These are phyloP conservation scores for Laticauda laticaudata DNA, from an alignment of 2,113 vertebrate species.

Conservation along the genomic window DNA sequence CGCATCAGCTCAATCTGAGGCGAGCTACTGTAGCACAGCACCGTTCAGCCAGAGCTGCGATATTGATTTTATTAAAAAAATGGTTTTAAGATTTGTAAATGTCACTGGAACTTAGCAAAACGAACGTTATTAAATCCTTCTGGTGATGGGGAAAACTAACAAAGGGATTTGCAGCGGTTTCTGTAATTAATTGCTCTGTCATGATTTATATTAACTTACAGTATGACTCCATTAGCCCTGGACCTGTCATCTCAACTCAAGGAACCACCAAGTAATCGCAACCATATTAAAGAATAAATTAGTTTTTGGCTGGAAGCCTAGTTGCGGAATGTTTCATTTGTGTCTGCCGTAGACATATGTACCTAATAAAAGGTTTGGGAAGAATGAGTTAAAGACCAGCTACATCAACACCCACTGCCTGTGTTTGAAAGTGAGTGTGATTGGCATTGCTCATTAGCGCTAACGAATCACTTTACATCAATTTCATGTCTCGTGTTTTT, in stretches of 20 bases:
- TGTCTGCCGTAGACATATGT: conserved; percentile 81
- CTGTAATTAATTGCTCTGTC: conserved; percentile 87
- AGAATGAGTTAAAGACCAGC: conserved; percentile 74
- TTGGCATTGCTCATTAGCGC: conserved; percentile 71
- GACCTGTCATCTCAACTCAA: conserved; percentile 82
- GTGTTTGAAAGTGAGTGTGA: conserved; percentile 66
- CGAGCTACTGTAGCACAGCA: conserved; percentile 72
- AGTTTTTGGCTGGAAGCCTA: conserved; percentile 81
- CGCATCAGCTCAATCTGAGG: conserved; percentile 64
- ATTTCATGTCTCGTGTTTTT: conserved; percentile 50
- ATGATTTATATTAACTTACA: conserved; percentile 87
- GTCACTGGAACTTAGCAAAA: conserved; percentile 82
- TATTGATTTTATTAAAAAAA: conserved; percentile 85
- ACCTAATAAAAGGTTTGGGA: conserved; percentile 78
- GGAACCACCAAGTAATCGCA: conserved; percentile 83
- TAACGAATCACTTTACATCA: conserved; percentile 71
- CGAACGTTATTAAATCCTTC: conserved; percentile 83
- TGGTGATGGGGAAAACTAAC: conserved; percentile 81
- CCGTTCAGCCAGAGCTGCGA: conserved; percentile 75
- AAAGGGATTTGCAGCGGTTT: conserved; percentile 83
- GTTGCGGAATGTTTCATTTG: conserved; percentile 77
- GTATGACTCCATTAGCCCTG: conserved; percentile 83
- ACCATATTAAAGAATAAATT: conserved; percentile 86
- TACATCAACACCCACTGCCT: conserved; percentile 67
- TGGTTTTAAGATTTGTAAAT: conserved; percentile 83